Conservation (phyloP, 2,797 vertebrate genomes). For the Semaprochilodus insignis region DNA sequence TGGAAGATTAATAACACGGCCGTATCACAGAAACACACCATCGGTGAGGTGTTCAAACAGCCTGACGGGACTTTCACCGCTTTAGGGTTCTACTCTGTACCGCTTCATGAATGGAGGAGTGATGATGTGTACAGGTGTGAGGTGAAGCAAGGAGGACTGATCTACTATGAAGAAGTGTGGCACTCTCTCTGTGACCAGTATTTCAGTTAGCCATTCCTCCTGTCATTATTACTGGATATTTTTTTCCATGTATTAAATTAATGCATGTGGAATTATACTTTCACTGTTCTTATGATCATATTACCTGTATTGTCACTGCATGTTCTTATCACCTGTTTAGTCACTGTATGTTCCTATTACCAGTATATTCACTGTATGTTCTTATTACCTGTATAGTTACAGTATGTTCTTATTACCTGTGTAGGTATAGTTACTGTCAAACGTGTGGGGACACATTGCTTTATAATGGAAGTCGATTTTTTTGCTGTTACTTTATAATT, state of each 20-base stretch:
- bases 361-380: no score
- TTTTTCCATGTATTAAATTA: background rate
- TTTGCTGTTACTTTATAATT: no score
- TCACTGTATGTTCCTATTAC: no score
- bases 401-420: background rate
- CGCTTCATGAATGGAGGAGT: conserved; percentile 32
- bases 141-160: conserved; percentile 33
- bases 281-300: background rate
- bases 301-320: background rate
- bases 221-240: background rate
- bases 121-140: conserved; percentile 54
- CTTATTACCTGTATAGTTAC: background rate
- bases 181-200: conserved; percentile 30
- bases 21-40: conserved; percentile 16
- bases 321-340: background rate
- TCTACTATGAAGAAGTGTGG: conserved; percentile 38
- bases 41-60: conserved; percentile 21
- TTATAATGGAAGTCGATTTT: background rate
- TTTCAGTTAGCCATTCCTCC: background rate
- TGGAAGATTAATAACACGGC: conserved; percentile 56
- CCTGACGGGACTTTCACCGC: conserved; percentile 52
- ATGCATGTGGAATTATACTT: background rate
- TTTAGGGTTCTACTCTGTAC: conserved; percentile 51
- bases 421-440: no score
- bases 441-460: background rate